Conservation (phyloP, 2,113 vertebrate genomes). For the Carettochelys insculpta region DNA sequence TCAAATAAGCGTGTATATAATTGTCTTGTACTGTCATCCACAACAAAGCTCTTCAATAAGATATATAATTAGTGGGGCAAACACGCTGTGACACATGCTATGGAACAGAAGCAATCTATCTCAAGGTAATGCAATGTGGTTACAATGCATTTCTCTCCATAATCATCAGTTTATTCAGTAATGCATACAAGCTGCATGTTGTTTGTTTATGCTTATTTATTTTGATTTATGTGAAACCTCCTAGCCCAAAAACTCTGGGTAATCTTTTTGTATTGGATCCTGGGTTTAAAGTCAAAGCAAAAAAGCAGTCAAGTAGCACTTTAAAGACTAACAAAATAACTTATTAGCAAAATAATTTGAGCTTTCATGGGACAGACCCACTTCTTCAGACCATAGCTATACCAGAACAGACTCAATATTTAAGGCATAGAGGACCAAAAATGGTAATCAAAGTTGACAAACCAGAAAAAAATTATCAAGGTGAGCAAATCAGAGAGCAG, state of each 20-base stretch:
- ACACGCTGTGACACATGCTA: neutral
- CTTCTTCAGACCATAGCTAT: too few species aligned
- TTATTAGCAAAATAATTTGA: too few species aligned
- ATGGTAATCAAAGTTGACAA: too few species aligned
- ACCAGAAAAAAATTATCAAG: too few species aligned
- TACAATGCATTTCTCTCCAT: neutral
- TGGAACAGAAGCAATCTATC: rapidly evolving
- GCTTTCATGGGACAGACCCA: too few species aligned
- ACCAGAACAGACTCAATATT: too few species aligned
- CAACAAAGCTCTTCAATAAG: neutral
- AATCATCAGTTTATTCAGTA: neutral
- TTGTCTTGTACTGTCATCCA: neutral
- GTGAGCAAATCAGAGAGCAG: too few species aligned
- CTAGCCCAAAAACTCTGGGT: neutral
- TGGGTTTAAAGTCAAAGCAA: too few species aligned
- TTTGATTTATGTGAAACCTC: neutral
- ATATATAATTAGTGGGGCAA: neutral
- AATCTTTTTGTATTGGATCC: too few species aligned
- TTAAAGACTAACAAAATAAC: too few species aligned
- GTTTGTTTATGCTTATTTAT: neutral
- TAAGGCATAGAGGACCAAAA: too few species aligned
- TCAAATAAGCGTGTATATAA: neutral
- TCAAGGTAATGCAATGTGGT: neutral
- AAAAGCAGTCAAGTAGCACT: too few species aligned
- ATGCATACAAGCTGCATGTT: neutral